Percentiles rank a stretch among this genome's conserved stretches.
These are phyloP conservation scores for Dastarcus helophoroides DNA, from an alignment of 2,888 invertebrate genomes.

Conservation along the genomic window DNA sequence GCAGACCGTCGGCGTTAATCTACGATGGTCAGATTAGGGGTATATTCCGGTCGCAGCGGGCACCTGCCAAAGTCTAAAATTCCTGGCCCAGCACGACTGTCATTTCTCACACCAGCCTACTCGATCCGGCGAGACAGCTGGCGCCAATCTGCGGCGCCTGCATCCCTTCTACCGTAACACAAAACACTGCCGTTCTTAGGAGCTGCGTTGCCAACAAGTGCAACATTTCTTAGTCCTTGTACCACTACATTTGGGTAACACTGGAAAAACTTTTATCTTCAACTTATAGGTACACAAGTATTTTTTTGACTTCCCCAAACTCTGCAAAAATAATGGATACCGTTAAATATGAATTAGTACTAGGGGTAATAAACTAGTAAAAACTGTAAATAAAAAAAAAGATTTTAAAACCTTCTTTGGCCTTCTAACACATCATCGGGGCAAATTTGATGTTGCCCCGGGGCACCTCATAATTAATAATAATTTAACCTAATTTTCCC, in stretches of 20 bases:
- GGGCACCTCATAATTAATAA: no score
- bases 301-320: not conserved
- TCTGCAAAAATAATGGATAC: no score
- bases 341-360: no score
- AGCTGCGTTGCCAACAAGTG: constrained; percentile 7
- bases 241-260: not conserved
- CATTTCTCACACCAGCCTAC: constrained; percentile 43
- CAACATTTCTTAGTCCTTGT: not conserved
- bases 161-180: constrained; percentile 37
- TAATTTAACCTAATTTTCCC: no score
- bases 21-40: constrained; percentile 11
- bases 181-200: constrained; percentile 21
- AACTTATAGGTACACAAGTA: not conserved
- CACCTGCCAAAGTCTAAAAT: constrained; percentile 22
- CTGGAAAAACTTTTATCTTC: no score
- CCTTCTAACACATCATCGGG: no score
- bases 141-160: constrained; percentile 46
- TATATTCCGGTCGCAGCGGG: constrained; percentile 10
- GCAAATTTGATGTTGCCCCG: no score
- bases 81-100: constrained; percentile 45
- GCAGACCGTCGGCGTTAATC: no score
- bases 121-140: constrained; percentile 40
- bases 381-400: no score
- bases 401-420: no score
- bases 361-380: no score